Evolutionary conservation across 2,797 vertebrate species (phyloP), one percentile per base, ranked within the genome.

Genomic region (Brotula barbata): DNA sequence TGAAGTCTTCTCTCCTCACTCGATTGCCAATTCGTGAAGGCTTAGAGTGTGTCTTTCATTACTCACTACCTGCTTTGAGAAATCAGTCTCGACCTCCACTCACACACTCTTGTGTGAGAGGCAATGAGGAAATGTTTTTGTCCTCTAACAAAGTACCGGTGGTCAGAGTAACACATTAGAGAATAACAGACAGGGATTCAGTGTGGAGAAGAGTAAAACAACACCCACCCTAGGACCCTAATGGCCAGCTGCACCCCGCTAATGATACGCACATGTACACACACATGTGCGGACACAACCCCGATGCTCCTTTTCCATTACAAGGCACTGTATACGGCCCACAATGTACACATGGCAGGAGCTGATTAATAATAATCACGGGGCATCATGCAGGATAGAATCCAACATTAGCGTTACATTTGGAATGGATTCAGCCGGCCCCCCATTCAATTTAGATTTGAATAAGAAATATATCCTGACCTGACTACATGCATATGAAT

Each of bases 401-500:
- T 90, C 82, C 77, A 83, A 87, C 86, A 89, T 90, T 89, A 90
- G 85, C 7, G 53, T 74, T 72, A 83, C 85, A 76, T 90, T 91
- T 88, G 85, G 86, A 90, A 83, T 82, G 81, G 87, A 89, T 89
- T 87, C 66, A 78, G 87, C 81, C 86, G 53, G 73, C 83, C 85
- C 23, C 89, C 77, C 82, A 77, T 88, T 90, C 90, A 91, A 91
- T 92, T 92, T 92, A 87, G 87, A 91, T 91, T 90, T 89, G 88
- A 93, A 91, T 90, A 89, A 88, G 88, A 85, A 86, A 84, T 85
- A 85, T 75, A 88, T 87, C 82, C 88, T 80, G 84, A 89, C 87
- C 85, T 84, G 88, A 87, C 87, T 87, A 77, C 90, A 89, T 92
- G 92, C 91, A 92, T 92, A 91, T 90, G 89, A 93, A 93, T 92